Percentiles rank a stretch among this genome's conserved stretches.
Conservation (phyloP, 2,113 vertebrate species). For the Octodon degus region DNA sequence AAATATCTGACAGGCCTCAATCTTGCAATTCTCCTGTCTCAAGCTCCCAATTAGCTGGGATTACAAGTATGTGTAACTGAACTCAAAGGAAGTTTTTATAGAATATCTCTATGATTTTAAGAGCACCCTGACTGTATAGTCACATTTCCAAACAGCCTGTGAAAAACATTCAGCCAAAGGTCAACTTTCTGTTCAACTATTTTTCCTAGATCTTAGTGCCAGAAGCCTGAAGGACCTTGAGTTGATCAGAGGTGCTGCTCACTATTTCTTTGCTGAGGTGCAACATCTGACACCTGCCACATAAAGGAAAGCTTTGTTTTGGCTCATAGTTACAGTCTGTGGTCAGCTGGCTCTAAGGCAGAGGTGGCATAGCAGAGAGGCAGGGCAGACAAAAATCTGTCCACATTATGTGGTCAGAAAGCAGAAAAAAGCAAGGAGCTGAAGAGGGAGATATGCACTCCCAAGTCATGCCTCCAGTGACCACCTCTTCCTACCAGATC, state of each 20-base stretch:
- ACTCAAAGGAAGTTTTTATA: neutral
- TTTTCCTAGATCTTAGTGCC: neutral
- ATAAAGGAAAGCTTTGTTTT: neutral
- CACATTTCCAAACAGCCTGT: neutral
- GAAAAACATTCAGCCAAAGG: neutral
- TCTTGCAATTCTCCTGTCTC: neutral
- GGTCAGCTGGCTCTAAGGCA: neutral
- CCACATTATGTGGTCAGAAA: neutral
- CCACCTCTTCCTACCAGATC: neutral
- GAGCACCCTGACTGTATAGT: neutral
- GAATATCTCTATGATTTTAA: neutral
- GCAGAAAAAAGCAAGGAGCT: neutral
- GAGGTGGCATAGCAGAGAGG: neutral
- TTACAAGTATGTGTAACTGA: neutral
- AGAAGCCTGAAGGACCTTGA: neutral
- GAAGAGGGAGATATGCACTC: neutral
- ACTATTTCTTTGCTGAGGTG: neutral
- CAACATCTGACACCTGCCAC: neutral
- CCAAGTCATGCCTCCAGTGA: neutral
- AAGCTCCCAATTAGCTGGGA: neutral
- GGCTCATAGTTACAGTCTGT: neutral
- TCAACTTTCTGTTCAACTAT: neutral
- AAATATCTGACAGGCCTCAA: neutral
- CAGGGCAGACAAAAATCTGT: neutral
- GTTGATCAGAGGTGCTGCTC: neutral